Evolutionary conservation across 2,797 vertebrate genomes (phyloP).

Genomic region (Antennarius maculatus): DNA sequence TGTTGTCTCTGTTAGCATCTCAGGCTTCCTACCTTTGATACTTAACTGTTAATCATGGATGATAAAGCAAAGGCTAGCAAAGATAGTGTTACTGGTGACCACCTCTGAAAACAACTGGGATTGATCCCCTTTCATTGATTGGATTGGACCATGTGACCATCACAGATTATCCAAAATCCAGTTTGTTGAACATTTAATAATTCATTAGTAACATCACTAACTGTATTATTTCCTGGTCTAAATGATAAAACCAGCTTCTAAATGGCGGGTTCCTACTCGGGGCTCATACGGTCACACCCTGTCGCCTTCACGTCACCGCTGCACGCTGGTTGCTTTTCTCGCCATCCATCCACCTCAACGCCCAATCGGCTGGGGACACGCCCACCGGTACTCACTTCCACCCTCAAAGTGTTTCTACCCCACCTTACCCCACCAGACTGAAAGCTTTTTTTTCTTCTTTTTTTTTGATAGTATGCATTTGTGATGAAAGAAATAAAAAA

Average conservation of each 20-base stretch:
- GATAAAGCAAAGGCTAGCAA: too few relatives aligned
- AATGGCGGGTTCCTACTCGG: conserved; percentile 7
- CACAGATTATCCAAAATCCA: too few relatives aligned
- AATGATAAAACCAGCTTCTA: background rate
- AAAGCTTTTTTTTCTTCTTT: too few relatives aligned
- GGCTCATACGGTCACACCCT: conserved; percentile 64
- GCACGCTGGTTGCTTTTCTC: conserved; percentile 55
- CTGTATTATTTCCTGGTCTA: background rate
- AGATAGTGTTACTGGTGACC: too few relatives aligned
- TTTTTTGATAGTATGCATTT: too few relatives aligned
- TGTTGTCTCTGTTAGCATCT: too few relatives aligned
- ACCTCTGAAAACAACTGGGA: too few relatives aligned
- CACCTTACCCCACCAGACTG: conserved; percentile 4
- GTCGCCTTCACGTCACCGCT: conserved; percentile 59
- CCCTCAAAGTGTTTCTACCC: background rate
- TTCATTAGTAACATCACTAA: background rate
- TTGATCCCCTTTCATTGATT: too few relatives aligned
- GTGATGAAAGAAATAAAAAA: background rate
- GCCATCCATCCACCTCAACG: conserved; percentile 51
- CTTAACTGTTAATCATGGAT: too few relatives aligned
- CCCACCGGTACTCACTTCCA: conserved; percentile 30
- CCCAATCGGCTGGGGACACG: conserved; percentile 36
- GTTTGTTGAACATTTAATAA: background rate
- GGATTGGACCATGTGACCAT: background rate
- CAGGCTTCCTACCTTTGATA: too few relatives aligned